Conservation (phyloP, 2,888 invertebrate species). For the Protophormia terraenovae region DNA sequence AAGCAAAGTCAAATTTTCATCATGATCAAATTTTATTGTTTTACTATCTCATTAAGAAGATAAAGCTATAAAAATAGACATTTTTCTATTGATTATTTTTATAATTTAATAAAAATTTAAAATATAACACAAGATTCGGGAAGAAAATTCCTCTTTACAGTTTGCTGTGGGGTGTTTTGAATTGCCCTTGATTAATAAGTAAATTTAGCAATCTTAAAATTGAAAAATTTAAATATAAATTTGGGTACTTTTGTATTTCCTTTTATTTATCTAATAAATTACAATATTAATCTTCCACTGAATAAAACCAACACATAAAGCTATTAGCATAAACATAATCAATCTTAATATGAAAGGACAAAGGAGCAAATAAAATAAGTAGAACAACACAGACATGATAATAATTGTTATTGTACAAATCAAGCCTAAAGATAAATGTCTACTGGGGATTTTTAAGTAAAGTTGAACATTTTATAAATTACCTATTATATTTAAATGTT, state of each 20-base stretch:
- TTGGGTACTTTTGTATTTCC: background rate
- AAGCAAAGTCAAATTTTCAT: no score
- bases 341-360: background rate
- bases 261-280: background rate
- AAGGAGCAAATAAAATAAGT: background rate
- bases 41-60: no score
- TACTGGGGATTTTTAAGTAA: background rate
- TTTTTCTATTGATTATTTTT: background rate
- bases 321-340: background rate
- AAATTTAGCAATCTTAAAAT: background rate
- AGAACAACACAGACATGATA: background rate
- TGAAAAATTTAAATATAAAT: background rate
- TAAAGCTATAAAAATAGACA: background rate
- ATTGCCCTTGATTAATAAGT: background rate
- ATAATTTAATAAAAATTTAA: background rate
- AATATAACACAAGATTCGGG: no score
- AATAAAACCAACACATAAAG: background rate
- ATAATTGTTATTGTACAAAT: background rate
- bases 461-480: background rate
- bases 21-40: no score
- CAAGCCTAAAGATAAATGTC: background rate
- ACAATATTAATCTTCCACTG: background rate
- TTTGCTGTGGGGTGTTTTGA: no score
- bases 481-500: background rate
- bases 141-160: no score